These are phyloP conservation scores for Mythimna vitellina DNA, from an alignment of 2,888 invertebrate genomes.

Conservation along the genomic window DNA sequence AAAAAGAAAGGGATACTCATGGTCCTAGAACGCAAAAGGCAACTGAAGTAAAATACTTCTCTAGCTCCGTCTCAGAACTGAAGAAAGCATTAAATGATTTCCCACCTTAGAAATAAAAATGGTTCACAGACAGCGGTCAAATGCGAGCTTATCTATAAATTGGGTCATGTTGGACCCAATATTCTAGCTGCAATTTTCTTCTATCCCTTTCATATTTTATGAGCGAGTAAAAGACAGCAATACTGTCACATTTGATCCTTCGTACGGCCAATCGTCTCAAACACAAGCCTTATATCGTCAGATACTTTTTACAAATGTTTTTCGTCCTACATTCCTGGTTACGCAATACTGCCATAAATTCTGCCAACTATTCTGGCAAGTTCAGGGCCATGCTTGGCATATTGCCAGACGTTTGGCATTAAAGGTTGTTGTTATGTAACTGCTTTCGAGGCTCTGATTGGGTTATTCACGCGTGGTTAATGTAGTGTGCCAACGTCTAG, in stretches of 20 bases:
- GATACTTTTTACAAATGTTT: slow-evolving; percentile 53
- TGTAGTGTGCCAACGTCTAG: slow-evolving; percentile 25
- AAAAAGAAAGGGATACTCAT: too few species aligned
- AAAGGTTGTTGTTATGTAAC: slow-evolving; percentile 54
- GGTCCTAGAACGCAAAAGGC: too few species aligned
- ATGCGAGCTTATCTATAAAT: neutral
- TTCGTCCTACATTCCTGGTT: slow-evolving; percentile 57
- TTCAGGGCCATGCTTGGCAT: slow-evolving; percentile 61
- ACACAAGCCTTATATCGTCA: slow-evolving; percentile 7
- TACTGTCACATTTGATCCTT: slow-evolving; percentile 23
- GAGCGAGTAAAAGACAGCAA: slow-evolving; percentile 8
- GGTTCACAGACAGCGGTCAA: neutral
- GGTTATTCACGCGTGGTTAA: slow-evolving; percentile 49
- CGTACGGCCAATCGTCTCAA: slow-evolving; percentile 2
- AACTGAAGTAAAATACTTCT: too few species aligned
- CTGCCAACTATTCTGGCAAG: slow-evolving; percentile 51
- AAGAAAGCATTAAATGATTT: too few species aligned
- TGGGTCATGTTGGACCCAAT: neutral
- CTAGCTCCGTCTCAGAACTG: too few species aligned
- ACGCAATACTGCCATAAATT: slow-evolving; percentile 62
- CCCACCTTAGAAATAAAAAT: neutral
- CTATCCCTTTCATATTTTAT: slow-evolving; percentile 25
- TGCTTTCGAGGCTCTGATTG: slow-evolving; percentile 43
- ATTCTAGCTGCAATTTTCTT: slow-evolving; percentile 3
- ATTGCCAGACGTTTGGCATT: slow-evolving; percentile 57